phyloP scores from a whole-genome alignment of 1,140 invertebrate genomes.

The Drosophila sechellia region DNA sequence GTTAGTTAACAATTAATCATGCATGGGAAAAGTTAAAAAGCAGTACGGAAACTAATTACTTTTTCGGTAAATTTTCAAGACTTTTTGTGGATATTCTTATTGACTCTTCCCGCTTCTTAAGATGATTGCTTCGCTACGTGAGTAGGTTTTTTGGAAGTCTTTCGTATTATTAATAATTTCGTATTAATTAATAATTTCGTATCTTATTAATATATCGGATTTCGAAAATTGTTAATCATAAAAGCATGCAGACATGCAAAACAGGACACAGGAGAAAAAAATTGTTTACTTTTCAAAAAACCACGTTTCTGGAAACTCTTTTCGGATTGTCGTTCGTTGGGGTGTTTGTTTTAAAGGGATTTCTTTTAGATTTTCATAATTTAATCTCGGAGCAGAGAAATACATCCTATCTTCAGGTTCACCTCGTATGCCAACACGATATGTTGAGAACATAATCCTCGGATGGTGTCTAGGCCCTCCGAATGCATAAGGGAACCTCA shows the following conservation, averaged over 20 bases:
- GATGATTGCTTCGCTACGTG: background rate
- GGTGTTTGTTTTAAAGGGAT: background rate
- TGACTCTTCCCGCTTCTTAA: background rate
- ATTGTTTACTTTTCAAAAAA: constrained; percentile 40
- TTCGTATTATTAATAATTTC: background rate
- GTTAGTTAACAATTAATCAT: constrained; percentile 1
- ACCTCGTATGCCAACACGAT: too few species aligned
- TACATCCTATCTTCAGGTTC: too few species aligned
- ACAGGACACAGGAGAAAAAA: background rate
- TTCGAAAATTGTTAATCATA: too few species aligned
- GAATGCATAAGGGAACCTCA: too few species aligned
- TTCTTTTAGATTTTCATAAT: background rate
- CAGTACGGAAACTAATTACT: constrained; percentile 27
- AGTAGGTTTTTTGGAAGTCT: constrained; percentile 14
- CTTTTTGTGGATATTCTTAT: constrained; percentile 14
- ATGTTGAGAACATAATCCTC: too few species aligned
- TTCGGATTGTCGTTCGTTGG: constrained; percentile 27
- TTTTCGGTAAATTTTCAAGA: constrained; percentile 17
- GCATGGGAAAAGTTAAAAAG: constrained; percentile 21
- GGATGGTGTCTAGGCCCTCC: too few species aligned
- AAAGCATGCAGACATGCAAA: background rate
- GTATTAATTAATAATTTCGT: too few species aligned
- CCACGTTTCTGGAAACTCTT: constrained; percentile 66
- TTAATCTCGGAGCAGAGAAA: too few species aligned
- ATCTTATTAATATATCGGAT: too few species aligned